Base-by-base conservation (phyloP, 1,140 invertebrate species). In the Neodiprion virginianus region DNA sequence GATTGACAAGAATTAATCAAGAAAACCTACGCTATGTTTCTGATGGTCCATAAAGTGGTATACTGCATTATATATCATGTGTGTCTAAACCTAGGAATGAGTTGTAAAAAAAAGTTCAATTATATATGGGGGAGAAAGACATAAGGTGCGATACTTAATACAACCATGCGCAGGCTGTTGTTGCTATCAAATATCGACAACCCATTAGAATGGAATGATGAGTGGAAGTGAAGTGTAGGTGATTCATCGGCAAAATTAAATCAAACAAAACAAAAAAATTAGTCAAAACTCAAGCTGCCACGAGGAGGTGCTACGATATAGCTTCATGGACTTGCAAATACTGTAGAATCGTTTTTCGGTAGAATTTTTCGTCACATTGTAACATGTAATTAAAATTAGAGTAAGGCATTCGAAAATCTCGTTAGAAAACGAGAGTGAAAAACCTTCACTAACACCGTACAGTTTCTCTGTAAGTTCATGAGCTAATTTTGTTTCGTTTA, bases 161-260 rank as follows among this genome's bases (percentile, higher is more conserved):
- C 67, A 69, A 69, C 40, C 67, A 69, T 69, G 67, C 67, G 14
- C 23, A 23, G 67, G 67, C 67, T 23, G 67, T 17, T 65, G 61
- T 12, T 69, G 40, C 67, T 69, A 69, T 47, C 40, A 23, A 23
- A 69, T 69, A 69, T 21, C 10, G 67, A 61, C n/a, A 61, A 17
- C 8, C 53, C 53, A 17, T 61, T 61, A 61, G 53, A 61, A 61
- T 5, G 23, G 4, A 69, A n/a, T 12, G 14, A 23, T 17, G 23
- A 69, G 11, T 47, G 68, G 47, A 14, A 69, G 14, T 21, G 68
- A 23, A 21, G 47, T 23, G 68, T 23, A 14, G 68, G 68, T 69
- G 8, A 23, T 11, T 7, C 7, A 75, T 48, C 11, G 67, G 75
- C 28, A 75, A 69, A 23, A 69, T 23, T 12, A 69, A 69, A 47